Conservation (phyloP, 2,113 vertebrate species). For the Petaurus breviceps region DNA sequence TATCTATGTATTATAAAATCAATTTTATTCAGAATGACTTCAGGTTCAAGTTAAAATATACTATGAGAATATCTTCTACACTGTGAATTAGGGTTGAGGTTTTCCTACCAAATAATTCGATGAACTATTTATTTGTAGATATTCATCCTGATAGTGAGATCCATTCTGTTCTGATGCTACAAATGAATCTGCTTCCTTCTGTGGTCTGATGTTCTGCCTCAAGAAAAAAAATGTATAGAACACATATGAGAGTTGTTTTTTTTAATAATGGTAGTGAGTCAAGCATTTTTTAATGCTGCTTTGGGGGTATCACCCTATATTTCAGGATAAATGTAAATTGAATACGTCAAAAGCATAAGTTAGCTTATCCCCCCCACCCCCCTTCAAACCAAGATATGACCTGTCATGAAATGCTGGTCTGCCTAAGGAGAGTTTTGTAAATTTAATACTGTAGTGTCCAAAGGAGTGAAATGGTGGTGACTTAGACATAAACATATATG, state of each 20-base stretch:
- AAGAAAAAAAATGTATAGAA: background rate
- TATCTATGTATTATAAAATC: background rate
- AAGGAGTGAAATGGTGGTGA: background rate
- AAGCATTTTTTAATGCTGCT: background rate
- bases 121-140: background rate
- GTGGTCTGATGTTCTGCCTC: background rate
- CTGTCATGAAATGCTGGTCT: slow-evolving; percentile 32
- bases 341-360: background rate
- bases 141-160: background rate
- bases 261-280: background rate
- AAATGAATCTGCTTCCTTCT: slow-evolving; percentile 36
- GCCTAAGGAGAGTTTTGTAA: background rate
- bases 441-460: background rate
- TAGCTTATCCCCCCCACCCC: background rate
- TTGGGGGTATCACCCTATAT: accelerated
- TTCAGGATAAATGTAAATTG: slow-evolving; percentile 23
- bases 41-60: slow-evolving; percentile 24
- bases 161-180: background rate
- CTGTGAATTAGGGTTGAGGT: slow-evolving; percentile 11
- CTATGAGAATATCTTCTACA: background rate
- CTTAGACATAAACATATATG: background rate
- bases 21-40: slow-evolving; percentile 35
- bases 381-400: background rate
- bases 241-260: slow-evolving; percentile 25
- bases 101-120: background rate